phyloP scores from a whole-genome alignment of 2,888 invertebrate species.

The Anticlea derivata region DNA sequence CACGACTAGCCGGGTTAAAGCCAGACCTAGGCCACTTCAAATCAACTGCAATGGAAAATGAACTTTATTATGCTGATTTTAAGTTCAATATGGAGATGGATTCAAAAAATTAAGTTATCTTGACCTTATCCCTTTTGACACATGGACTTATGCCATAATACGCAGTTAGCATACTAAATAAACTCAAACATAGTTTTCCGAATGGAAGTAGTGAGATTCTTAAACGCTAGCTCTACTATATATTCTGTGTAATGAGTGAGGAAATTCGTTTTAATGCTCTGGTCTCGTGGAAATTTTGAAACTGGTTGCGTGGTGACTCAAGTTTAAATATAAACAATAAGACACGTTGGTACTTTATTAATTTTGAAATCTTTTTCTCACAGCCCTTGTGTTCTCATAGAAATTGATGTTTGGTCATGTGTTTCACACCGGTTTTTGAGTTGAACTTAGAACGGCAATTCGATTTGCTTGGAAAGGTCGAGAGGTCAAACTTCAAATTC shows the following conservation, averaged over 20 bases:
- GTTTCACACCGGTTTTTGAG: slow-evolving; percentile 11
- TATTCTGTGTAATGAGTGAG: slow-evolving; percentile 39
- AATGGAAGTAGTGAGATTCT: too few species aligned
- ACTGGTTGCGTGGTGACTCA: slow-evolving; percentile 48
- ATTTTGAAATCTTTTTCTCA: slow-evolving; percentile 50
- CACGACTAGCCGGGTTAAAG: slow-evolving; percentile 6
- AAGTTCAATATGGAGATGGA: neutral
- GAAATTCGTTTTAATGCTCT: slow-evolving; percentile 61
- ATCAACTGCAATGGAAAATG: neutral
- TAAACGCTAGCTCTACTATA: neutral
- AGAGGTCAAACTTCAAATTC: slow-evolving; percentile 8
- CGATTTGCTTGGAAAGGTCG: slow-evolving; percentile 1
- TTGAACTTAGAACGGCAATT: neutral
- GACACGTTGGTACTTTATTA: slow-evolving; percentile 43
- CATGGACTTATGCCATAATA: too few species aligned
- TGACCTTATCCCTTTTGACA: neutral
- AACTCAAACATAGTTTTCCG: too few species aligned
- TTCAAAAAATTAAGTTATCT: neutral
- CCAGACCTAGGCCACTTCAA: neutral
- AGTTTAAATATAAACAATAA: slow-evolving; percentile 53
- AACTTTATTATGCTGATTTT: neutral
- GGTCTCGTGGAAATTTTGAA: slow-evolving; percentile 56
- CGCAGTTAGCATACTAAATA: neutral
- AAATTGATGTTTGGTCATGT: slow-evolving; percentile 17
- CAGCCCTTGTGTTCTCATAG: slow-evolving; percentile 34